Evolutionary conservation across 2,113 vertebrate genomes (phyloP).

Genomic region (Glaucomys volans): DNA sequence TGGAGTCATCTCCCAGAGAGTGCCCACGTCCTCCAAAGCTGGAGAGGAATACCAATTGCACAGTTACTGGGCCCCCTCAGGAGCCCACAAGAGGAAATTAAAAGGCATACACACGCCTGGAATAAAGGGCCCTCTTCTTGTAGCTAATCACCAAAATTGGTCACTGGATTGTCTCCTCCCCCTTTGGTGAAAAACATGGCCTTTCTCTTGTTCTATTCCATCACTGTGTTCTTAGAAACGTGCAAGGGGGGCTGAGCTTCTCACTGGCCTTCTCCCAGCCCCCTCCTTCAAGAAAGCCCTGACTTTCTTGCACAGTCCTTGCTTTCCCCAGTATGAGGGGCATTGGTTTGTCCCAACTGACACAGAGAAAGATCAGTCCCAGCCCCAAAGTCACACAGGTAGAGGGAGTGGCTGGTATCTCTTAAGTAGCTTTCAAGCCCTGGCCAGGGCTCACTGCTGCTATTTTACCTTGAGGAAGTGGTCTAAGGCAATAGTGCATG

Average conservation of each 20-base stretch:
- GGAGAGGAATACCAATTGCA: conserved; percentile 75
- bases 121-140: conserved; percentile 67
- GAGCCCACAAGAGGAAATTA: conserved; percentile 72
- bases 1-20: conserved; percentile 35
- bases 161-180: conserved; percentile 38
- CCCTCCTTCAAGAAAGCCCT: background rate
- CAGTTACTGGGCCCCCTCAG: conserved; percentile 55
- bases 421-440: background rate
- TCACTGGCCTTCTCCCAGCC: background rate
- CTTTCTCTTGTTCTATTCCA: conserved; percentile 55
- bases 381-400: background rate
- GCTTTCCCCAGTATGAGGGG: background rate
- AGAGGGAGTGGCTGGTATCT: background rate
- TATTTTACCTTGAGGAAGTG: background rate
- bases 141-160: conserved; percentile 70
- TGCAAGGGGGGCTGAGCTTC: background rate
- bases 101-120: conserved; percentile 65
- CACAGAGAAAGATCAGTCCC: background rate
- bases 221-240: background rate
- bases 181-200: conserved; percentile 24
- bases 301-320: background rate
- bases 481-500: background rate
- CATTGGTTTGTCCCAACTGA: background rate
- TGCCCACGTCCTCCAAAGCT: background rate
- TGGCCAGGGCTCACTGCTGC: background rate